phyloP scores from a whole-genome alignment of 2,888 invertebrate genomes.

The Pseudococcus viburni region DNA sequence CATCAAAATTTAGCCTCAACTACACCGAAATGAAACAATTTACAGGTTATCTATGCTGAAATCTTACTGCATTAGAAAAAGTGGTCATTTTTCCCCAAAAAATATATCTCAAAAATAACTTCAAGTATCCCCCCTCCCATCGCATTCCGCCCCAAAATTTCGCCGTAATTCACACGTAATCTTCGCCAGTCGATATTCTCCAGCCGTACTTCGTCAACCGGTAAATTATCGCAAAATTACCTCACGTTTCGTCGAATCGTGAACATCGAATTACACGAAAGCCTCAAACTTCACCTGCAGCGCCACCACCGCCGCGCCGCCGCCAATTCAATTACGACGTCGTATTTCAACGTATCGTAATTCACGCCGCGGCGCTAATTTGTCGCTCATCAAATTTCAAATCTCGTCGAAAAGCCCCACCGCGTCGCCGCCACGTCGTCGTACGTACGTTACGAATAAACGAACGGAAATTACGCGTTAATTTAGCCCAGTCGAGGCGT shows the following conservation, averaged over 20 bases:
- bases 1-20: no score
- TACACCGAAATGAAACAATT: no score
- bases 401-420: slow-evolving; percentile 17
- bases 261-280: neutral
- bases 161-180: neutral
- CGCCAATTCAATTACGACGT: neutral
- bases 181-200: neutral
- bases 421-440: neutral
- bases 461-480: slow-evolving; percentile 31
- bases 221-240: neutral
- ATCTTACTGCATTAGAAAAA: no score
- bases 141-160: neutral
- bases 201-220: neutral
- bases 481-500: slow-evolving; percentile 27
- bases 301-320: no score
- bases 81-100: no score
- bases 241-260: neutral
- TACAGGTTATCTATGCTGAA: no score
- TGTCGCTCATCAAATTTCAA: slow-evolving; percentile 18
- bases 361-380: neutral
- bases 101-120: no score
- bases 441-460: slow-evolving; percentile 6
- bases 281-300: neutral
- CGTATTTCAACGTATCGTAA: neutral
- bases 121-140: no score